These are phyloP conservation scores for Lasiommata megera DNA, from an alignment of 2,888 invertebrate genomes.

Conservation along the genomic window DNA sequence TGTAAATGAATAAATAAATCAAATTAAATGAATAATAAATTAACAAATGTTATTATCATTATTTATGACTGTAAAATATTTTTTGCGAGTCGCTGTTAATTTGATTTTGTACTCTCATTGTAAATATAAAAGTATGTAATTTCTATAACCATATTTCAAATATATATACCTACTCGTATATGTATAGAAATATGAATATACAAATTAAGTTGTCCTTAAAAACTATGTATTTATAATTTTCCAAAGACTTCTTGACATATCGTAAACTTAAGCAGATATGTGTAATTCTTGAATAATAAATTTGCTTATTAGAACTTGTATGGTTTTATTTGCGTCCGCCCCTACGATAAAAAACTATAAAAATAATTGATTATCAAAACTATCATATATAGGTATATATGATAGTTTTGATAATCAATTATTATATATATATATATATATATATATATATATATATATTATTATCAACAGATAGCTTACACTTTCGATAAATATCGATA, in stretches of 20 bases:
- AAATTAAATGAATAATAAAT: constrained; percentile 23
- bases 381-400: no score
- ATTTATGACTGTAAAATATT: constrained; percentile 25
- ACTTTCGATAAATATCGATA: no score
- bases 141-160: constrained; percentile 18
- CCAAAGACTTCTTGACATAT: constrained; percentile 77
- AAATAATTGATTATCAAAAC: no score
- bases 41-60: constrained; percentile 22
- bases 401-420: no score
- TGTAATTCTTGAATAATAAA: constrained; percentile 73
- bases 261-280: constrained; percentile 67
- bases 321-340: neutral
- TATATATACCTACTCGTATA: no score
- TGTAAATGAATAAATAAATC: constrained; percentile 26
- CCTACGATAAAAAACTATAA: no score
- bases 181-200: constrained; percentile 7
- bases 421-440: no score
- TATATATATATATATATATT: no score
- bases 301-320: constrained; percentile 67
- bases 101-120: constrained; percentile 23
- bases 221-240: constrained; percentile 48
- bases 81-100: constrained; percentile 24
- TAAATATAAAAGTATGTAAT: constrained; percentile 36
- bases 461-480: no score
- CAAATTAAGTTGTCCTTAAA: constrained; percentile 7